Percentiles rank a stretch among this genome's conserved stretches.
phyloP scores from a whole-genome alignment of 2,888 invertebrate genomes.

The Pollenia angustigena region DNA sequence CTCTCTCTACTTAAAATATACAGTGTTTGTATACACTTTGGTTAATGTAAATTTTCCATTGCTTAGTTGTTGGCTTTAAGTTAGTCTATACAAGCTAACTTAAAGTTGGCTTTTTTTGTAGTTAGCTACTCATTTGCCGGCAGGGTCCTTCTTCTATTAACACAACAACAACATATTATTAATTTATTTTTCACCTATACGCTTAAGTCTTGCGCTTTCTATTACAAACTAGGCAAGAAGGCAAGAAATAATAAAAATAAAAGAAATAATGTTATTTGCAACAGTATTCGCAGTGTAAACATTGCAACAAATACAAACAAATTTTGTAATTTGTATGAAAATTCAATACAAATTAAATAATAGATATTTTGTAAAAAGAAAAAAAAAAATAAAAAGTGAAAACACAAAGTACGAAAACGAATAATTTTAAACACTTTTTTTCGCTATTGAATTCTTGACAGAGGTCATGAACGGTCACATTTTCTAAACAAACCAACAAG shows the following conservation, averaged over 20 bases:
- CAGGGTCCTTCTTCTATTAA: constrained; percentile 4
- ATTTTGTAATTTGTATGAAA: constrained; percentile 30
- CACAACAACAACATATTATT: constrained; percentile 38
- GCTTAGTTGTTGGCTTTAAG: too few relatives aligned
- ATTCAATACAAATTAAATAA: constrained; percentile 39
- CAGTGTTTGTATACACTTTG: too few relatives aligned
- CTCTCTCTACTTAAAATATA: too few relatives aligned
- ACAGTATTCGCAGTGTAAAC: constrained; percentile 53
- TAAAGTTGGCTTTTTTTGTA: too few relatives aligned
- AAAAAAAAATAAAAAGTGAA: constrained; percentile 37
- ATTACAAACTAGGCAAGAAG: constrained; percentile 40
- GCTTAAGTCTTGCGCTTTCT: constrained; percentile 56
- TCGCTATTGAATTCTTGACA: constrained; percentile 51
- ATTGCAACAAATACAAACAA: constrained; percentile 34
- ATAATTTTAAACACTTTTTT: constrained; percentile 3
- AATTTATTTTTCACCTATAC: background rate
- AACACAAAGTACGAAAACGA: constrained; percentile 20
- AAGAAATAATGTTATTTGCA: constrained; percentile 31
- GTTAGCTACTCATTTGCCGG: too few relatives aligned
- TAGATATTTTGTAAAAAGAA: constrained; percentile 17
- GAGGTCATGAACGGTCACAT: constrained; percentile 66
- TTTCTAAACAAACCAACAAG: constrained; percentile 33
- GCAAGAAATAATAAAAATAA: constrained; percentile 46
- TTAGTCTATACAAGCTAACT: too few relatives aligned
- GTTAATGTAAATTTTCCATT: too few relatives aligned